Conservation (phyloP, 2,797 vertebrate species). For the Rhinogobio ventralis region DNA sequence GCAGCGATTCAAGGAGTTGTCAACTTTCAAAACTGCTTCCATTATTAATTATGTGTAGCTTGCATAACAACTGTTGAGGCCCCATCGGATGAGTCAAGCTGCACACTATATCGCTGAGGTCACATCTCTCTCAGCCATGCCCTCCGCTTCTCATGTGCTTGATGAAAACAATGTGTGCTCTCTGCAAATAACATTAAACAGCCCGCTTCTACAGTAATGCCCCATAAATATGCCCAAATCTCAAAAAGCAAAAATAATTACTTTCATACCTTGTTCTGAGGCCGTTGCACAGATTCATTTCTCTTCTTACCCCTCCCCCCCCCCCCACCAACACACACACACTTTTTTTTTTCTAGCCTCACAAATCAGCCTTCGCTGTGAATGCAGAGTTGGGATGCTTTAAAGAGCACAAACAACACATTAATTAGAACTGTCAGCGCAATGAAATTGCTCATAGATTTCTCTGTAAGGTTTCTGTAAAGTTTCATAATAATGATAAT, state of each 20-base stretch:
- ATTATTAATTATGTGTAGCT: constrained; percentile 72
- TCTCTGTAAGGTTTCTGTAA: constrained; percentile 56
- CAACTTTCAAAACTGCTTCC: constrained; percentile 63
- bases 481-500: constrained; percentile 58
- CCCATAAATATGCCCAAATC: constrained; percentile 78
- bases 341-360: constrained; percentile 45
- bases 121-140: constrained; percentile 66
- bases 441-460: constrained; percentile 59
- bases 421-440: constrained; percentile 66
- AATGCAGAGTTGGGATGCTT: constrained; percentile 45
- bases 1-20: constrained; percentile 57
- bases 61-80: constrained; percentile 61
- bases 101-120: constrained; percentile 66
- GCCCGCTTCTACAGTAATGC: constrained; percentile 70
- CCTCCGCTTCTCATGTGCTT: constrained; percentile 70
- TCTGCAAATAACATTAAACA: constrained; percentile 79
- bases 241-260: constrained; percentile 71
- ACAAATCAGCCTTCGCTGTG: constrained; percentile 57
- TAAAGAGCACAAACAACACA: constrained; percentile 70
- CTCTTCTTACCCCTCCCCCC: constrained; percentile 43
- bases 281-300: constrained; percentile 64
- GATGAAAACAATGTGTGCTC: constrained; percentile 78
- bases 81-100: constrained; percentile 62
- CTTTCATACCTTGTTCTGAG: constrained; percentile 76
- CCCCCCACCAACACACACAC: constrained; percentile 4